Evolutionary conservation across 1,140 invertebrate genomes (phyloP).

Genomic region (Diorhabda elongata): DNA sequence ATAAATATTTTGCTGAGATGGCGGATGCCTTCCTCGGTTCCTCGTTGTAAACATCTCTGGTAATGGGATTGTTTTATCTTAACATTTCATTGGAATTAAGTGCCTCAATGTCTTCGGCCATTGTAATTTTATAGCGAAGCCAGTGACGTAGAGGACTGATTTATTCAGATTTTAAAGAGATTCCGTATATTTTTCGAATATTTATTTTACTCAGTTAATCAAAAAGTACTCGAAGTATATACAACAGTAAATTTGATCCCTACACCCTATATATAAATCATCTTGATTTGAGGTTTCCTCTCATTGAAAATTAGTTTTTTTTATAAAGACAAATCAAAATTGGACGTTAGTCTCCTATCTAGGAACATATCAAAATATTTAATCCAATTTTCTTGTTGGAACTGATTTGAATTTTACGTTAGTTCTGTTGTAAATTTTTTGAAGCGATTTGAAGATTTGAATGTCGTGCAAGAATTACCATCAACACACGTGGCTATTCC

Average conservation of each 20-base stretch:
- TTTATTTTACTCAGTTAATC: not conserved
- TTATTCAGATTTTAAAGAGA: not conserved
- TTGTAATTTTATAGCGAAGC: conserved; percentile 14
- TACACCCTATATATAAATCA: not conserved
- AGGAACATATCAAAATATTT: too few relatives aligned
- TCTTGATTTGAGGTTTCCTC: not conserved
- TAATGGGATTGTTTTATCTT: conserved; percentile 40
- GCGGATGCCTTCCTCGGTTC: conserved; percentile 11
- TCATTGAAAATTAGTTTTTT: too few relatives aligned
- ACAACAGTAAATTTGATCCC: not conserved
- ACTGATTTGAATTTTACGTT: too few relatives aligned
- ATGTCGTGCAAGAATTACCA: too few relatives aligned
- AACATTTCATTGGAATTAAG: conserved; percentile 37
- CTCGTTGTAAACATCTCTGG: conserved; percentile 34
- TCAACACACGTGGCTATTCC: too few relatives aligned
- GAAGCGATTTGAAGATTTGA: too few relatives aligned
- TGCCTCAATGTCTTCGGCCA: conserved; percentile 22
- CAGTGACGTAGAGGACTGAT: not conserved
- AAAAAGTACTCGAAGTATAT: not conserved
- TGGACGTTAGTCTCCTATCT: too few relatives aligned
- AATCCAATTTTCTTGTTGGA: too few relatives aligned
- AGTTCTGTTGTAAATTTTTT: too few relatives aligned
- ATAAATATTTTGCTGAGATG: conserved; percentile 28
- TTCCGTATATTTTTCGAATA: not conserved
- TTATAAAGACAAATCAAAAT: too few relatives aligned